Evolutionary conservation across 2,888 invertebrate genomes (phyloP), one percentile per base, ranked within the genome.

Genomic region (Gastrophysa polygoni): DNA sequence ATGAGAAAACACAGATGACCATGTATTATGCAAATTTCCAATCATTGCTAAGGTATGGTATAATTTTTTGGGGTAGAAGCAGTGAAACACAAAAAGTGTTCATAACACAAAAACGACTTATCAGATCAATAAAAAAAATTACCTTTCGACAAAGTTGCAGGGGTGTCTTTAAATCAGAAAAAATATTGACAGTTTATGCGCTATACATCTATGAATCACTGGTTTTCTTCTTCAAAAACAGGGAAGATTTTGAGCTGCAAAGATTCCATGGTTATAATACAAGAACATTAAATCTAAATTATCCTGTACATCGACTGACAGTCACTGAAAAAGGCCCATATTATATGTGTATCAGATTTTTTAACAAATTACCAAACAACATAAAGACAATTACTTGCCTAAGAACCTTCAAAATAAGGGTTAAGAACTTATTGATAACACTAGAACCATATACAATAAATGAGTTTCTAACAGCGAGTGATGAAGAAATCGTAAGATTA

Each of bases 1-100:
- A 32, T 14, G 14, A 28, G n/a, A 51, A 32, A 16, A 29, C 51
- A 16, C 17, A 16, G 6, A 51, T 14, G 14, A 51, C 32, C 1
- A 1, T 51, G 10, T 51, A 51, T 29, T 32, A 7, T 29, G 51
- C 29, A 16, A 51, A 51, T 28, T 51, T 51, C 11, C 16, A 51
- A 11, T 51, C 11, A 14, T 7, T 32, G 16, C 1, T 51, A 18
- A 28, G 10, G 20, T 51, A 51, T 32, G 51, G 51, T 2, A 29
- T 51, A 10, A 32, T 51, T 28, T 51, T 51, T 16, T 51, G 51
- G 51, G 51, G 28, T 18, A 29, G 29, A 3, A 24, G 24, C 10
- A 32, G 5, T 32, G 8, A 32, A 8, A 32, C 10, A 8, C 29
- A 32, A 10, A 2, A 32, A 6, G 10, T 8, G 2, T 32, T 32